phyloP scores from a whole-genome alignment of 2,888 invertebrate species.

The Metacarcinus magister region DNA sequence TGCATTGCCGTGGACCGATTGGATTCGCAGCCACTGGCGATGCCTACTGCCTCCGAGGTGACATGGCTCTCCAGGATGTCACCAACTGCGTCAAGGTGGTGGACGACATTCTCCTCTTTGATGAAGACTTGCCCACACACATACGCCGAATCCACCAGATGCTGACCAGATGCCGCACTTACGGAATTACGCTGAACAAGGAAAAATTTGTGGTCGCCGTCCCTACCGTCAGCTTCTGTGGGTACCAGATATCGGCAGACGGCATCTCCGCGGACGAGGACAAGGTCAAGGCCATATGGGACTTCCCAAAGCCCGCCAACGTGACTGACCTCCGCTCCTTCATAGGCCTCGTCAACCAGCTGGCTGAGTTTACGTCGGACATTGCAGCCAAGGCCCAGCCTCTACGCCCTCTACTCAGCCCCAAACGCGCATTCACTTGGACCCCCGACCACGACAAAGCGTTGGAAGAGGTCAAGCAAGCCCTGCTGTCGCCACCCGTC shows the following conservation, averaged over 20 bases:
- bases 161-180: not conserved
- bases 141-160: not conserved
- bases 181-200: constrained; percentile 38
- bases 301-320: constrained; percentile 38
- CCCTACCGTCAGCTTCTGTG: not conserved
- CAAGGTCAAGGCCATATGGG: not conserved
- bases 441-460: not conserved
- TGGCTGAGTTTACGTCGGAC: not conserved
- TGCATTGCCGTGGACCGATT: constrained; percentile 6
- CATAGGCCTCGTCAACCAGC: constrained; percentile 26
- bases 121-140: not conserved
- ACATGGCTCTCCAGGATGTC: not conserved
- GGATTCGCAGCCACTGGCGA: constrained; percentile 32
- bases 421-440: not conserved
- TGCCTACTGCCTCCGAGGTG: constrained; percentile 27
- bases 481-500: not conserved
- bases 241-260: not conserved
- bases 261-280: not conserved
- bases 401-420: not conserved
- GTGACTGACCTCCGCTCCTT: not conserved
- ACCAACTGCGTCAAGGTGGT: constrained; percentile 40
- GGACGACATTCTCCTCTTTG: not conserved
- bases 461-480: not conserved
- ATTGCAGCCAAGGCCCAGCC: too few relatives aligned
- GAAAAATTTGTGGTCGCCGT: not conserved